Evolutionary conservation across 2,888 invertebrate genomes (phyloP).

Genomic region (Hanleya hanleyi): DNA sequence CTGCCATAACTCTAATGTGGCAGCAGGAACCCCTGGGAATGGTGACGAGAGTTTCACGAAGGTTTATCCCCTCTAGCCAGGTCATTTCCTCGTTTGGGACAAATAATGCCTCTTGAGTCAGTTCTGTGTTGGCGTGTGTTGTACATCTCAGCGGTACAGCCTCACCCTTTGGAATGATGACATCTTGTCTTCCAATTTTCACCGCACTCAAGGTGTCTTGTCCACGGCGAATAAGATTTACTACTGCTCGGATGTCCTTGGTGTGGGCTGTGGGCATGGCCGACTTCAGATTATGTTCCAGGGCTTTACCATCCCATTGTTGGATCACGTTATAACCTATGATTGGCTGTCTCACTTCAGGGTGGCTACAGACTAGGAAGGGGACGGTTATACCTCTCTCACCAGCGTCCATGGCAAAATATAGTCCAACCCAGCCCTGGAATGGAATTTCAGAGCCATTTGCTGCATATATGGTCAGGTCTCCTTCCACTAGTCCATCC

Average conservation of each 20-base stretch:
- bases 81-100: too few species aligned
- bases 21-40: not conserved
- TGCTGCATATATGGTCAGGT: not conserved
- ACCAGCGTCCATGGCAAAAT: not conserved
- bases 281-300: not conserved
- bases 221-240: not conserved
- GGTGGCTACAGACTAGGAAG: not conserved
- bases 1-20: conserved; percentile 1
- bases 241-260: not conserved
- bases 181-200: not conserved
- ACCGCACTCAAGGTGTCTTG: not conserved
- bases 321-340: not conserved
- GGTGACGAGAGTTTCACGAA: not conserved
- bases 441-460: conserved; percentile 1
- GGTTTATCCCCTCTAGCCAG: not conserved
- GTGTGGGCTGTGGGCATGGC: not conserved
- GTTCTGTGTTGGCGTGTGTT: too few species aligned
- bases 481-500: not conserved
- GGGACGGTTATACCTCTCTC: not conserved
- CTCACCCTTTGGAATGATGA: not conserved
- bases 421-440: not conserved
- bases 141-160: not conserved
- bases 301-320: not conserved
- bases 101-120: too few species aligned
- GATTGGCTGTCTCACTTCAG: not conserved